Evolutionary conservation across 2,113 vertebrate species (phyloP).

Genomic region (Cebidichthys violaceus): DNA sequence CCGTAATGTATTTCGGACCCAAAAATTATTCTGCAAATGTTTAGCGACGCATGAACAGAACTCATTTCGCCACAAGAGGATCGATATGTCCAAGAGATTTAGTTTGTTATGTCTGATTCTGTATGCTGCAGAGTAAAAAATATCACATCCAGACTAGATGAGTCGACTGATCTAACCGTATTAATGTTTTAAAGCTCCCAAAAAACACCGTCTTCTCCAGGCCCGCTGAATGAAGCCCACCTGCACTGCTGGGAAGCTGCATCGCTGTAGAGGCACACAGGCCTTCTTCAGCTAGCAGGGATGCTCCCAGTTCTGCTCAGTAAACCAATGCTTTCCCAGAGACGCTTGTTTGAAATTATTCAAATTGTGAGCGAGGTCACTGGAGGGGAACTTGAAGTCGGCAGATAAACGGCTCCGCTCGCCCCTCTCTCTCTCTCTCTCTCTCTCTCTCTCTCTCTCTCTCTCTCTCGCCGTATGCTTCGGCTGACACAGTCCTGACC

Average conservation of each 20-base stretch:
- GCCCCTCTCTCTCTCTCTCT: neutral
- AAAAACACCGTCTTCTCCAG: neutral
- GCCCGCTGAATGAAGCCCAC: slow-evolving; percentile 20
- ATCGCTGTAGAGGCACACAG: neutral
- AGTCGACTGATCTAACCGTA: neutral
- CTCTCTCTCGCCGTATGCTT: slow-evolving; percentile 37
- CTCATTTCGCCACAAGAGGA: neutral
- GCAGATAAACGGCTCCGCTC: slow-evolving; percentile 64
- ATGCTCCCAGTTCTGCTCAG: slow-evolving; percentile 42
- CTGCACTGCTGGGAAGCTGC: slow-evolving; percentile 32
- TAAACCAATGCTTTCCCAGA: slow-evolving; percentile 53
- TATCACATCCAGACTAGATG: neutral
- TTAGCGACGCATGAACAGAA: neutral
- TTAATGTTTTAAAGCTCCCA: slow-evolving; percentile 21
- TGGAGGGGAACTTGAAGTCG: slow-evolving; percentile 63
- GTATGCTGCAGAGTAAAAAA: neutral
- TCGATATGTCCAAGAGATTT: neutral
- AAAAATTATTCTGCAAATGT: neutral
- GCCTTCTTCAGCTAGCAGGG: slow-evolving; percentile 4
- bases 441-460: neutral
- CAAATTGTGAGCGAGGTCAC: slow-evolving; percentile 66
- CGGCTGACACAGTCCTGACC: slow-evolving; percentile 65
- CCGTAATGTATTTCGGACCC: neutral
- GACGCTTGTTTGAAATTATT: slow-evolving; percentile 63
- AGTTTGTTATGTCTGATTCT: too few relatives aligned